Percentiles rank a stretch among this genome's conserved stretches.
Evolutionary conservation across 1,140 invertebrate genomes (phyloP).

Genomic region (Acromyrmex echinatior): DNA sequence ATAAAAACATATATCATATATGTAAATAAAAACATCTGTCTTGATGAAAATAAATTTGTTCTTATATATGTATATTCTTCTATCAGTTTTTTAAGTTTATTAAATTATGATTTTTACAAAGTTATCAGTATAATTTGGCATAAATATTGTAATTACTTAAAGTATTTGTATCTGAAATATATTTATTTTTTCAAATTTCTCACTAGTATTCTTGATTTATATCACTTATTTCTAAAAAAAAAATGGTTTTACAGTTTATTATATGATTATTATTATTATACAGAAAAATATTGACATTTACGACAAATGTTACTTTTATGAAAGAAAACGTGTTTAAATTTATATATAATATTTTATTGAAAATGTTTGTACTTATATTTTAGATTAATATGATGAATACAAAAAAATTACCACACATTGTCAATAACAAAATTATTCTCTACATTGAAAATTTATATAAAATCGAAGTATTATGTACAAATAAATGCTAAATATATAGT

Average conservation of each 20-base stretch:
- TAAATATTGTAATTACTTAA: constrained; percentile 10
- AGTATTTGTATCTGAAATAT: constrained; percentile 36
- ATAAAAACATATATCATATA: constrained; percentile 64
- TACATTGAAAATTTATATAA: constrained; percentile 35
- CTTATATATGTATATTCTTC: constrained; percentile 37
- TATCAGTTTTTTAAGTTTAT: neutral
- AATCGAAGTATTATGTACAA: constrained; percentile 24
- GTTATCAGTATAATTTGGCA: constrained; percentile 16
- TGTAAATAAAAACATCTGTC: constrained; percentile 74
- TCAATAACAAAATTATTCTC: constrained; percentile 23
- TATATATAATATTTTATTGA: neutral
- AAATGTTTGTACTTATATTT: constrained; percentile 16
- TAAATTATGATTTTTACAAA: constrained; percentile 13
- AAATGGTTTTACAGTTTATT: constrained; percentile 21
- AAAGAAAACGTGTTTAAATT: constrained; percentile 2
- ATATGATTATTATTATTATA: constrained; percentile 2
- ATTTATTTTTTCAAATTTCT: constrained; percentile 37
- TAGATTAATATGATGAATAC: constrained; percentile 24
- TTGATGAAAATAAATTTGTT: constrained; percentile 68
- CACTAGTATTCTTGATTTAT: neutral
- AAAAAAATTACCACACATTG: constrained; percentile 15
- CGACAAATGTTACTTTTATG: constrained; percentile 18
- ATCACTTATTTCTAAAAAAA: constrained; percentile 19
- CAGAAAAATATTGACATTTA: constrained; percentile 27
- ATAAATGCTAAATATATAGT: constrained; percentile 15